A percentile compares a stretch with the other conserved stretches of the same genome.
These are phyloP conservation scores for Nomada lathburiana DNA, from an alignment of 2,888 invertebrate species.

Conservation along the genomic window DNA sequence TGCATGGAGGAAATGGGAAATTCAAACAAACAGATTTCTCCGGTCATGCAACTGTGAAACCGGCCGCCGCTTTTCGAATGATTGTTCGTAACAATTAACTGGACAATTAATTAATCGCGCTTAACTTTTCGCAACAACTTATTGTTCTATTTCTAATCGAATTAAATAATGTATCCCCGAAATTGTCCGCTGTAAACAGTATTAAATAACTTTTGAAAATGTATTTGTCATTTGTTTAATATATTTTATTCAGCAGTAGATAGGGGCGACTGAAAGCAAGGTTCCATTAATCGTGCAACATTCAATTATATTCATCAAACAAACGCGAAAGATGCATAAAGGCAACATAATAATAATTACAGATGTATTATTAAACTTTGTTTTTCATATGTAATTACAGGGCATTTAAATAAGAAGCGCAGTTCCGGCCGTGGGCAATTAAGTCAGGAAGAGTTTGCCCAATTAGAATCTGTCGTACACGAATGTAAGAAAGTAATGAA, in stretches of 20 bases:
- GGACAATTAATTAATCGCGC: not conserved
- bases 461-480: slow-evolving; percentile 18
- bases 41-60: not conserved
- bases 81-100: not conserved
- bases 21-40: slow-evolving; percentile 22
- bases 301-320: too few species aligned
- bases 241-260: too few species aligned
- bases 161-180: too few species aligned
- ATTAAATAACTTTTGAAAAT: too few species aligned
- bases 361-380: not conserved
- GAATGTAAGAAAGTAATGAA: slow-evolving; percentile 26
- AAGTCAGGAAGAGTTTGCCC: not conserved
- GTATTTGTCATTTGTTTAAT: too few species aligned
- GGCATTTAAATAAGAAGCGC: not conserved
- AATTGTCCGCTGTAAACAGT: too few species aligned
- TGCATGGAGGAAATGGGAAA: slow-evolving; percentile 1
- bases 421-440: not conserved
- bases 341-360: not conserved
- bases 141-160: too few species aligned
- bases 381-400: slow-evolving; percentile 3
- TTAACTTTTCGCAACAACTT: too few species aligned
- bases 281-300: too few species aligned
- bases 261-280: too few species aligned
- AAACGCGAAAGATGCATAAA: too few species aligned
- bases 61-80: not conserved